Evolutionary conservation across 2,888 invertebrate genomes (phyloP).

Genomic region (Drosophila pullipes): DNA sequence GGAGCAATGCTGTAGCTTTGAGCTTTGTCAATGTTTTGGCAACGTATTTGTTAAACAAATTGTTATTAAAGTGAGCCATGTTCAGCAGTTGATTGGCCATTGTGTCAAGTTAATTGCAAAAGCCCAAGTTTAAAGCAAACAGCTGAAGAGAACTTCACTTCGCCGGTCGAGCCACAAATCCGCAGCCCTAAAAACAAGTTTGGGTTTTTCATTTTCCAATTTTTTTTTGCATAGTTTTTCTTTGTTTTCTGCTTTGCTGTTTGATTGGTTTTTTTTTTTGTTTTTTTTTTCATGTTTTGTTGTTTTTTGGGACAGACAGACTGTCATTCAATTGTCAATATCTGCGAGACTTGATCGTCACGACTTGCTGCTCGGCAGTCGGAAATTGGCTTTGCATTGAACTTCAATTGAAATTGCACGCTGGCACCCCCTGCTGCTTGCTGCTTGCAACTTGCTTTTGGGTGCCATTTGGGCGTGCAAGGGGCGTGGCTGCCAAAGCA

Average conservation of each 20-base stretch:
- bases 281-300: neutral
- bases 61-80: conserved; percentile 57
- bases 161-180: conserved; percentile 9
- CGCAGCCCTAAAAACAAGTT: conserved; percentile 48
- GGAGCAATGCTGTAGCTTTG: neutral
- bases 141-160: conserved; percentile 1
- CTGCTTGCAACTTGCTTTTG: conserved; percentile 24
- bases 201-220: neutral
- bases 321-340: conserved; percentile 79
- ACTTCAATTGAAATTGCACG: conserved; percentile 72
- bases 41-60: conserved; percentile 66
- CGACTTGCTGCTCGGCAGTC: conserved; percentile 54
- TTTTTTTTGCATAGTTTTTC: conserved; percentile 13
- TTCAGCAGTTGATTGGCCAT: conserved; percentile 54
- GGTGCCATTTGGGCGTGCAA: conserved; percentile 17
- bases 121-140: conserved; percentile 2
- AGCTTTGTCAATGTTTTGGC: conserved; percentile 60
- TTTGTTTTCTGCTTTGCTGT: conserved; percentile 1
- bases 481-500: conserved; percentile 41
- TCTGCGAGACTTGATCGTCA: conserved; percentile 68
- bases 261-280: neutral
- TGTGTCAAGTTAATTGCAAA: conserved; percentile 51
- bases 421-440: conserved; percentile 24
- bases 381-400: conserved; percentile 71
- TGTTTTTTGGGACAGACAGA: conserved; percentile 30